Conservation (phyloP, 2,888 invertebrate genomes). For the Lithophane leautieri region DNA sequence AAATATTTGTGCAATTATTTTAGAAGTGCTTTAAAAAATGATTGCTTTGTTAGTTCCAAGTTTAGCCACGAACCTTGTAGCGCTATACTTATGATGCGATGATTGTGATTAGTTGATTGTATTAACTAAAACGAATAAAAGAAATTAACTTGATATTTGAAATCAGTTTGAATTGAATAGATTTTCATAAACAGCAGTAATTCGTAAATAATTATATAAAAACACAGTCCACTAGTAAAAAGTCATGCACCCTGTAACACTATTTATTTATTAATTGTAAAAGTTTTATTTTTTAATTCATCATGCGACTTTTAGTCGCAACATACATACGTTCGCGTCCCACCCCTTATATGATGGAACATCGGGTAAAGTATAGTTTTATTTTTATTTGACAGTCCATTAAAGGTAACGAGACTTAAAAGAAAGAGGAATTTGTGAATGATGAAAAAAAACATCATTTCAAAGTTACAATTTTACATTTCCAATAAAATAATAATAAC, state of each 20-base stretch:
- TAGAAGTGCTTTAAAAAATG: too few species aligned
- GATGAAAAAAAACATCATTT: constrained; percentile 22
- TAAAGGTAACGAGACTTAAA: constrained; percentile 40
- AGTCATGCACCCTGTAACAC: constrained; percentile 9
- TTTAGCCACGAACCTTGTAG: too few species aligned
- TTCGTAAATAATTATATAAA: not conserved
- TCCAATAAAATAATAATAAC: constrained; percentile 53
- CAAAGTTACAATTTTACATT: constrained; percentile 53
- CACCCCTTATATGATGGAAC: constrained; percentile 11
- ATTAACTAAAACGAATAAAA: too few species aligned
- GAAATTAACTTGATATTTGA: not conserved
- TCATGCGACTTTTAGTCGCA: constrained; percentile 33
- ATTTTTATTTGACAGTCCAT: constrained; percentile 46
- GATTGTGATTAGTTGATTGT: not conserved
- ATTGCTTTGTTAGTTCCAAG: too few species aligned
- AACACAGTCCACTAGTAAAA: constrained; percentile 48
- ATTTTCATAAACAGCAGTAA: not conserved
- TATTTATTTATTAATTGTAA: constrained; percentile 55
- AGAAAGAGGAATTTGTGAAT: constrained; percentile 42
- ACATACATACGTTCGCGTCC: constrained; percentile 18
- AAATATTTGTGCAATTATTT: too few species aligned
- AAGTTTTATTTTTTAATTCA: constrained; percentile 43
- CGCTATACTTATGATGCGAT: not conserved
- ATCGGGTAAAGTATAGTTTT: constrained; percentile 41
- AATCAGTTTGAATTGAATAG: not conserved